These are phyloP conservation scores for Fulica atra DNA, from an alignment of 2,113 vertebrate genomes.

Conservation along the genomic window DNA sequence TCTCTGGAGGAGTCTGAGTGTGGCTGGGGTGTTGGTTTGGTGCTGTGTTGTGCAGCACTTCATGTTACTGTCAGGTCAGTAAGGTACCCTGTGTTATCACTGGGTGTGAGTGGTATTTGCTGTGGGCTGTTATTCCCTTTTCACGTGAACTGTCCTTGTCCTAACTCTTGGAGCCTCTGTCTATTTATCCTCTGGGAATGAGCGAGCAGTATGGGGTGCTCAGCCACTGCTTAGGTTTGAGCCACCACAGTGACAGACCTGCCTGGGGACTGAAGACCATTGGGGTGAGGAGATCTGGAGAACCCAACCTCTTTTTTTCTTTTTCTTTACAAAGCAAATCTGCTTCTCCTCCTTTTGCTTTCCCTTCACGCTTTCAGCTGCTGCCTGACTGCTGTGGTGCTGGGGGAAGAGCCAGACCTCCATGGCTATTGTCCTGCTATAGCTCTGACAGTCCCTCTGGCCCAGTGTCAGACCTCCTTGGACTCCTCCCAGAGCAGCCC, in stretches of 20 bases:
- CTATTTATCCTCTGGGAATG: too few relatives aligned
- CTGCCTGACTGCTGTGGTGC: not conserved
- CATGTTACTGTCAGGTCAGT: too few relatives aligned
- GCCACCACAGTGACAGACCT: not conserved
- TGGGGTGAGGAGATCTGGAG: not conserved
- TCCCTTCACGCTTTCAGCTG: not conserved
- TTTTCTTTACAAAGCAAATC: not conserved
- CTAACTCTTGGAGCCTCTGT: too few relatives aligned
- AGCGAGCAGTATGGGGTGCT: too few relatives aligned
- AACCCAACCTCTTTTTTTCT: not conserved
- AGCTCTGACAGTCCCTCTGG: not conserved
- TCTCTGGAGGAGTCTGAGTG: too few relatives aligned
- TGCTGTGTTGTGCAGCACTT: too few relatives aligned
- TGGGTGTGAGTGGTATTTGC: too few relatives aligned
- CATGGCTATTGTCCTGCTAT: accelerated
- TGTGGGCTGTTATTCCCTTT: too few relatives aligned
- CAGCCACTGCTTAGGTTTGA: too few relatives aligned
- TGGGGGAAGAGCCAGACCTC: not conserved
- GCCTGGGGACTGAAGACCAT: not conserved
- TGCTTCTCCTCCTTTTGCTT: not conserved
- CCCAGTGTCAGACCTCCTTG: not conserved
- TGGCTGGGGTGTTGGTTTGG: too few relatives aligned
- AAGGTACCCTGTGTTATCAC: too few relatives aligned
- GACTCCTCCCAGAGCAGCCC: not conserved
- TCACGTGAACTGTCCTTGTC: too few relatives aligned